Conservation (phyloP, 2,888 invertebrate species). For the Carpatolechia fugitivella region DNA sequence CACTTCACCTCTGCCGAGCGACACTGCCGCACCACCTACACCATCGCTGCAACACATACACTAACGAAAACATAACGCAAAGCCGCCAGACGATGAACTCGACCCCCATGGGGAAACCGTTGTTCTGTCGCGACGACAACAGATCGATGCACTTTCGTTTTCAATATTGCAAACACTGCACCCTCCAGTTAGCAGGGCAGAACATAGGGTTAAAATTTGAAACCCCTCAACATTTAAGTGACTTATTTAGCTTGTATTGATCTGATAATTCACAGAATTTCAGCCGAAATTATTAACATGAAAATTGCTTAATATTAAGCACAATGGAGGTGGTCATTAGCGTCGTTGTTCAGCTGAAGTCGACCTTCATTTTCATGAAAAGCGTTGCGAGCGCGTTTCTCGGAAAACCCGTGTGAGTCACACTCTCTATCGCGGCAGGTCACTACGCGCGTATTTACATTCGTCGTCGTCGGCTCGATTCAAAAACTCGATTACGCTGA, state of each 20-base stretch:
- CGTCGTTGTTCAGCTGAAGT: slow-evolving; percentile 36
- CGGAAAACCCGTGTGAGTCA: slow-evolving; percentile 78
- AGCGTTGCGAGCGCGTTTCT: slow-evolving; percentile 63
- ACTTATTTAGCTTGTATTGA: slow-evolving; percentile 21
- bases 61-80: slow-evolving; percentile 18
- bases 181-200: slow-evolving; percentile 38
- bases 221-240: slow-evolving; percentile 13
- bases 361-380: slow-evolving; percentile 75
- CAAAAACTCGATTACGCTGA: slow-evolving; percentile 75
- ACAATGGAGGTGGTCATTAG: slow-evolving; percentile 41
- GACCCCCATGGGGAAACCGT: slow-evolving; percentile 12
- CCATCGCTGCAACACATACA: slow-evolving; percentile 9
- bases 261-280: slow-evolving; percentile 21
- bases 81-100: slow-evolving; percentile 35
- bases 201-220: slow-evolving; percentile 45
- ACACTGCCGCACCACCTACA: slow-evolving; percentile 3
- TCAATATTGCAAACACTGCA: slow-evolving; percentile 45
- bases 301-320: slow-evolving; percentile 35
- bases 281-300: slow-evolving; percentile 28
- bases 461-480: slow-evolving; percentile 65
- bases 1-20: slow-evolving; percentile 49
- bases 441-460: slow-evolving; percentile 71
- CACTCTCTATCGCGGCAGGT: slow-evolving; percentile 70
- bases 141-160: slow-evolving; percentile 49
- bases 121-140: slow-evolving; percentile 20